These are phyloP conservation scores for Delia radicum DNA, from an alignment of 1,140 invertebrate species.

Conservation along the genomic window DNA sequence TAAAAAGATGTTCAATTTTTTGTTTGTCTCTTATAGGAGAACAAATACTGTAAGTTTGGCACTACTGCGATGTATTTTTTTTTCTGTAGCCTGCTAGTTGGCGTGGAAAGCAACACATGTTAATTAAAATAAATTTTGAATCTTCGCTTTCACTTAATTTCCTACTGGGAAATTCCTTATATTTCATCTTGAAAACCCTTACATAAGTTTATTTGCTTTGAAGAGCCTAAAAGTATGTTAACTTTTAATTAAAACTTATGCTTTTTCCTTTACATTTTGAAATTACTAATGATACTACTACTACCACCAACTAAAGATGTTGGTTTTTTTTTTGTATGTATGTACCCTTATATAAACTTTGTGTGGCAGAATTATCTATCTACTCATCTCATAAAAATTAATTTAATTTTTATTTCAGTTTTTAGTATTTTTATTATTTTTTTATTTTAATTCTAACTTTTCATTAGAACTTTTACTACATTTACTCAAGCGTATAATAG, in stretches of 20 bases:
- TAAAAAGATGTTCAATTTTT: too few relatives aligned
- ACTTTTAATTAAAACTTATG: constrained; percentile 22
- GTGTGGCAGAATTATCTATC: background rate
- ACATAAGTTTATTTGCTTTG: background rate
- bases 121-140: too few relatives aligned
- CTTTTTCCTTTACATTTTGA: background rate
- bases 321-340: background rate
- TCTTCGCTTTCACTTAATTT: too few relatives aligned
- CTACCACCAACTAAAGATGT: background rate
- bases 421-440: background rate
- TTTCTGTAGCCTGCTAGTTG: too few relatives aligned
- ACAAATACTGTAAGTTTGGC: too few relatives aligned
- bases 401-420: constrained; percentile 12
- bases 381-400: constrained; percentile 8
- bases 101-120: too few relatives aligned
- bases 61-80: too few relatives aligned
- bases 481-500: constrained; percentile 2
- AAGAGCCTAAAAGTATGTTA: constrained; percentile 17
- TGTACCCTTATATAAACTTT: background rate
- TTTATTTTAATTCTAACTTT: background rate
- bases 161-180: too few relatives aligned
- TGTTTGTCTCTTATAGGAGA: too few relatives aligned
- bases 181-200: too few relatives aligned
- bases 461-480: constrained; percentile 11
- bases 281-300: background rate